Evolutionary conservation across 2,797 vertebrate species (phyloP).

Genomic region (Pangasius larnaudii): DNA sequence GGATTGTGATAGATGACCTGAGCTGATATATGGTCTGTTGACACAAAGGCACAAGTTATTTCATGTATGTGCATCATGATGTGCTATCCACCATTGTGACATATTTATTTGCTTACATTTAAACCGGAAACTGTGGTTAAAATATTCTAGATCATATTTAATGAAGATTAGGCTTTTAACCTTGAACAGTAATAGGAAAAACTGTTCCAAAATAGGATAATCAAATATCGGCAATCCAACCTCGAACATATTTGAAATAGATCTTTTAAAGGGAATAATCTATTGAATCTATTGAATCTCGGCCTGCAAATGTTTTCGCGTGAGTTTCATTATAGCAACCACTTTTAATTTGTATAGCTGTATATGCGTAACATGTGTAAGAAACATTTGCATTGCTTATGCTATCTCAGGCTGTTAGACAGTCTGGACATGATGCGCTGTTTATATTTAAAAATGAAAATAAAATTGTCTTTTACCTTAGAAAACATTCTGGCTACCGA

Average conservation of each 20-base stretch:
- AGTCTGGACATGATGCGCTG: background rate
- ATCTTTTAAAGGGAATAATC: background rate
- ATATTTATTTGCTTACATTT: conserved; percentile 38
- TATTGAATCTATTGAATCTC: background rate
- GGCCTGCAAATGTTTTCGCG: background rate
- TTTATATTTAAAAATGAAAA: background rate
- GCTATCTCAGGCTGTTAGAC: background rate
- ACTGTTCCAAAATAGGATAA: too few species aligned
- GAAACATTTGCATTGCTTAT: conserved; percentile 8
- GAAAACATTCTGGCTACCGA: background rate
- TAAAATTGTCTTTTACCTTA: background rate
- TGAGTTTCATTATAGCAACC: background rate
- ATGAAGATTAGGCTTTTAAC: background rate
- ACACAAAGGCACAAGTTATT: conserved; percentile 67
- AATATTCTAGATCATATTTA: conserved; percentile 17
- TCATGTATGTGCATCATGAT: conserved; percentile 55
- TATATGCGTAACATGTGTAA: background rate
- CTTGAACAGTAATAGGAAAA: background rate
- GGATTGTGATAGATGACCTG: conserved; percentile 45
- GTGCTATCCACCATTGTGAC: conserved; percentile 31
- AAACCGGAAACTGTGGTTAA: conserved; percentile 1
- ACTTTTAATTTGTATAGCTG: background rate
- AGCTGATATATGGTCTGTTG: conserved; percentile 72
- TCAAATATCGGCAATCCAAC: background rate
- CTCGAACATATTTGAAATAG: background rate